Evolutionary conservation across 2,888 invertebrate genomes (phyloP).

Genomic region (Tetragnatha montana): DNA sequence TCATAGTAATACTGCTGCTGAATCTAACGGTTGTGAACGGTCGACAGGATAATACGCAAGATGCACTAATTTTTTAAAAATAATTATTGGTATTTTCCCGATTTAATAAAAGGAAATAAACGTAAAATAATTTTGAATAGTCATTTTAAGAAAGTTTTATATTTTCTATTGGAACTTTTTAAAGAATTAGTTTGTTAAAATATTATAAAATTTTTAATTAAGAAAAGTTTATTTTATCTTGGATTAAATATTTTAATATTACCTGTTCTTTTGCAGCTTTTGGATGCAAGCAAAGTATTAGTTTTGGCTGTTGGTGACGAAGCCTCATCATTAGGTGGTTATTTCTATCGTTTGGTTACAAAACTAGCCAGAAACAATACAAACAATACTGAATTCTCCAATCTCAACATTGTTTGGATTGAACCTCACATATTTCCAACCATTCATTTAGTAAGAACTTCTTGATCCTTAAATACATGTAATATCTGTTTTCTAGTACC

Average conservation of each 20-base stretch:
- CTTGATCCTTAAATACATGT: neutral
- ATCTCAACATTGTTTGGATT: constrained; percentile 71
- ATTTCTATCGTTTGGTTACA: constrained; percentile 70
- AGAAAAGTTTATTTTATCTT: neutral
- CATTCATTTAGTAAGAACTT: constrained; percentile 60
- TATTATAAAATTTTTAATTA: too few relatives aligned
- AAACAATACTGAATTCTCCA: constrained; percentile 65
- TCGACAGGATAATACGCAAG: too few relatives aligned
- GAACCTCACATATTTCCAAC: constrained; percentile 71
- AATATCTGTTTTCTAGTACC: too few relatives aligned
- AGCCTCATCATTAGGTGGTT: constrained; percentile 69
- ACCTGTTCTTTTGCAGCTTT: constrained; percentile 53
- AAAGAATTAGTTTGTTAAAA: too few relatives aligned
- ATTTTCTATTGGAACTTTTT: too few relatives aligned
- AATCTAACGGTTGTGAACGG: too few relatives aligned
- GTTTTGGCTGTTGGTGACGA: constrained; percentile 70
- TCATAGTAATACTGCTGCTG: too few relatives aligned
- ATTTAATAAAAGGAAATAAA: neutral
- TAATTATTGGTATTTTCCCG: neutral
- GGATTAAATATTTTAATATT: neutral
- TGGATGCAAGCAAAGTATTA: constrained; percentile 62
- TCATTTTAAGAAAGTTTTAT: too few relatives aligned
- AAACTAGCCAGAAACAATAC: constrained; percentile 70
- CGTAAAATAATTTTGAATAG: too few relatives aligned
- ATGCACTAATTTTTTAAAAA: too few relatives aligned